Evolutionary conservation across 2,797 vertebrate species (phyloP).

Genomic region (Phoxinus dragarum): DNA sequence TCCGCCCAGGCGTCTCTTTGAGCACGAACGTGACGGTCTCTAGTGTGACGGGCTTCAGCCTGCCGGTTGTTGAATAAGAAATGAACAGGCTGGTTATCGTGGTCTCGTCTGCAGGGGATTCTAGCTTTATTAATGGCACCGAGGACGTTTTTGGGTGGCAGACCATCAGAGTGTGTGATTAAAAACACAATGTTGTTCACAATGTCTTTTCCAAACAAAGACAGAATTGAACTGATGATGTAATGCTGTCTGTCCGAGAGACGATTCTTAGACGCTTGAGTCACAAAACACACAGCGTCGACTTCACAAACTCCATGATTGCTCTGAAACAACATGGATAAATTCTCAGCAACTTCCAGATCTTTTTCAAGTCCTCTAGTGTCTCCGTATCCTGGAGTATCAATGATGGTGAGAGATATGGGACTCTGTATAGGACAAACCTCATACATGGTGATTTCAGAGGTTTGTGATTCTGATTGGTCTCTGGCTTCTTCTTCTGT

Average conservation of each 20-base stretch:
- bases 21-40: accelerated
- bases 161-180: conserved; percentile 15
- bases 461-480: conserved; percentile 3
- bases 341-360: conserved; percentile 7
- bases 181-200: conserved; percentile 1
- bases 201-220: conserved; percentile 17
- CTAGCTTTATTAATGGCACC: not conserved
- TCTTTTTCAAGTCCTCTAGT: conserved; percentile 4
- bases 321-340: not conserved
- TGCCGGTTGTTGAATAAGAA: not conserved
- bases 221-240: not conserved
- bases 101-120: not conserved
- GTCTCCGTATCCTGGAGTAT: not conserved
- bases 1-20: not conserved
- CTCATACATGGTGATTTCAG: conserved; percentile 23
- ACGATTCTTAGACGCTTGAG: not conserved
- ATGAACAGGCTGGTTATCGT: not conserved
- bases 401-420: not conserved
- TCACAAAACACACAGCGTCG: not conserved
- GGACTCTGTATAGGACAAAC: not conserved
- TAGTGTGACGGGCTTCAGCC: not conserved
- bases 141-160: not conserved
- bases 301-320: not conserved
- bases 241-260: conserved; percentile 15
- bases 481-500: not conserved